phyloP scores from a whole-genome alignment of 2,888 invertebrate species.

The Drosophila demipolita region DNA sequence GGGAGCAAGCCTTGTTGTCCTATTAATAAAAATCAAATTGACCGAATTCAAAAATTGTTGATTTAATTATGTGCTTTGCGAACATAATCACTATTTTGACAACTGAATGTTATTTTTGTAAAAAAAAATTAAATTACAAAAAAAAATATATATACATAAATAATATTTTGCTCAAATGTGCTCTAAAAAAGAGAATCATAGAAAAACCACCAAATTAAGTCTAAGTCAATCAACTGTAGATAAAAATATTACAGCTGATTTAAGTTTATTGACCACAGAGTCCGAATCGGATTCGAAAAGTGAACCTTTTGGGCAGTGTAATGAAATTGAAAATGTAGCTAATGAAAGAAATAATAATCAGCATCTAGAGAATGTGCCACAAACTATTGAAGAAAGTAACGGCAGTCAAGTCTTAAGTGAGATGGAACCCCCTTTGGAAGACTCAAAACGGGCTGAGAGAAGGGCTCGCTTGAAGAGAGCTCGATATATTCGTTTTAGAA shows the following conservation, averaged over 20 bases:
- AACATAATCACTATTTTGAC: constrained; percentile 1
- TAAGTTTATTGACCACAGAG: background rate
- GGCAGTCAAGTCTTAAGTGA: background rate
- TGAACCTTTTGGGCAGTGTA: background rate
- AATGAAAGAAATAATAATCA: background rate
- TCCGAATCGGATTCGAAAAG: background rate
- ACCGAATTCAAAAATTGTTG: background rate
- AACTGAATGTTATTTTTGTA: background rate
- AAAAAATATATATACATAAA: background rate
- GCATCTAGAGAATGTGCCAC: background rate
- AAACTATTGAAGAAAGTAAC: background rate
- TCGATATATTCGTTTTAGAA: constrained; percentile 21
- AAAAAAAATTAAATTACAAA: background rate
- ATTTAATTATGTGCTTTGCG: constrained; percentile 3
- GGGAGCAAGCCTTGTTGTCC: too few relatives aligned
- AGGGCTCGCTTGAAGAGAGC: constrained; percentile 14
- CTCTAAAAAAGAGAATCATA: background rate
- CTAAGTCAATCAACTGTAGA: background rate
- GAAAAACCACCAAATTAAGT: background rate
- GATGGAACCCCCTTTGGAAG: background rate
- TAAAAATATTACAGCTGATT: background rate
- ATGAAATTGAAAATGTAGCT: background rate
- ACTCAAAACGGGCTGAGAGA: background rate
- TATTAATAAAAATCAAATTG: background rate
- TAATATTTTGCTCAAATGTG: background rate